A percentile compares a stretch with the other conserved stretches of the same genome.
Evolutionary conservation across 1,140 invertebrate species (phyloP).

Genomic region (Bilobella aurantiaca): DNA sequence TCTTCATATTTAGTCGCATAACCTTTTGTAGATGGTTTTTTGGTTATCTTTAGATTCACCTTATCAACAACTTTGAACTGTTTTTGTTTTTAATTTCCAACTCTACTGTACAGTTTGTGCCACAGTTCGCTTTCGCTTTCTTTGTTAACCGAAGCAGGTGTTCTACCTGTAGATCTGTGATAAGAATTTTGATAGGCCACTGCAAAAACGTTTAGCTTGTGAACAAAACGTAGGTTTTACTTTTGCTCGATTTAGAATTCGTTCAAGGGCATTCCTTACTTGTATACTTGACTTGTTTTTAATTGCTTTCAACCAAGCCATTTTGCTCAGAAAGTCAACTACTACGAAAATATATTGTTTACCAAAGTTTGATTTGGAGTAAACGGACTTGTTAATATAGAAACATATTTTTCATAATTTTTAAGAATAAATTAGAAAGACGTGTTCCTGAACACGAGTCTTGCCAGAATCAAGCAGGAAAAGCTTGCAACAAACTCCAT

Average conservation of each 20-base stretch:
- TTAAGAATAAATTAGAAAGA: no score
- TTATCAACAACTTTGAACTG: background rate
- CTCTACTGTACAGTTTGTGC: background rate
- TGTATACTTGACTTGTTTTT: conserved; percentile 1
- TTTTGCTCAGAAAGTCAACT: conserved; percentile 5
- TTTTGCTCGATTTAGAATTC: background rate
- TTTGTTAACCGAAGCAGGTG: background rate
- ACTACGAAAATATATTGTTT: conserved; percentile 5
- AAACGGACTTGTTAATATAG: no score
- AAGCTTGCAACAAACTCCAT: no score
- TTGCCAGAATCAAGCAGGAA: no score
- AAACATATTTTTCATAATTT: no score
- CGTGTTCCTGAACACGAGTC: no score
- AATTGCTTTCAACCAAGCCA: background rate
- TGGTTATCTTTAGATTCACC: background rate
- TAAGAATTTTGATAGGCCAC: background rate
- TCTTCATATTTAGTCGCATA: background rate
- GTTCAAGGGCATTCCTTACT: background rate
- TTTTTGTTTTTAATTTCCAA: background rate
- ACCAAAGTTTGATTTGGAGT: conserved; percentile 7
- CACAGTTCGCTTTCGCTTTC: background rate
- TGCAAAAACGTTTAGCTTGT: conserved; percentile 1
- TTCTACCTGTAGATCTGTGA: background rate
- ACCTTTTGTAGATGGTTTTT: background rate
- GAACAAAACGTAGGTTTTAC: background rate